Conservation (phyloP, 2,888 invertebrate species). For the Brachyptera risi region DNA sequence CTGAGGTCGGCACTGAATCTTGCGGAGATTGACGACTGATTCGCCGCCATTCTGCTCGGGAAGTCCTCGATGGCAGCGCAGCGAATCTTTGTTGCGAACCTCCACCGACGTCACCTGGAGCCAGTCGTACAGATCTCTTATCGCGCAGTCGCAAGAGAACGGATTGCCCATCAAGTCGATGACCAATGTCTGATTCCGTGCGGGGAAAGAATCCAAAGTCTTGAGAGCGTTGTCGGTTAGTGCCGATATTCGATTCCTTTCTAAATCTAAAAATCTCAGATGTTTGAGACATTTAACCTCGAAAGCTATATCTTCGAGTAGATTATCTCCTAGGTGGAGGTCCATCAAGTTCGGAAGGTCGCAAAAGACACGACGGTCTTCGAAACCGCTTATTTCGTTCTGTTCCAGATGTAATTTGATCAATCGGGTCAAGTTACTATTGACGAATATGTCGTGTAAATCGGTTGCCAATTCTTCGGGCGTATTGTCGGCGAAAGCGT, state of each 20-base stretch:
- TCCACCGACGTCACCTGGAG: constrained; percentile 56
- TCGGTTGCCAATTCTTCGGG: constrained; percentile 58
- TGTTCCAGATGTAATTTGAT: constrained; percentile 70
- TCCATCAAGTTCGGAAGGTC: constrained; percentile 62
- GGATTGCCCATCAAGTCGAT: constrained; percentile 65
- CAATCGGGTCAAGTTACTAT: constrained; percentile 59
- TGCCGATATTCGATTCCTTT: constrained; percentile 59
- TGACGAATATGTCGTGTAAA: constrained; percentile 66
- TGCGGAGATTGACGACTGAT: constrained; percentile 34
- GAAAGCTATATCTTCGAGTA: constrained; percentile 58
- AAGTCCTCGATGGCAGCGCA: constrained; percentile 49
- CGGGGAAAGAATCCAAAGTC: constrained; percentile 53
- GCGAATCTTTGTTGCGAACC: constrained; percentile 53
- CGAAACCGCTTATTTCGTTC: constrained; percentile 65
- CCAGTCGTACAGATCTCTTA: constrained; percentile 60
- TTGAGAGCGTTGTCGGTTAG: constrained; percentile 55
- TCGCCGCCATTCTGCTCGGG: constrained; percentile 39
- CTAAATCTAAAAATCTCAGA: constrained; percentile 63
- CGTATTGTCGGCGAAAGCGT: constrained; percentile 65
- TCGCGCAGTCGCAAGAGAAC: constrained; percentile 63
- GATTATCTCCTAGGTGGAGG: constrained; percentile 65
- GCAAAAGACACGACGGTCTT: constrained; percentile 64
- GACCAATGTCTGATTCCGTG: constrained; percentile 47
- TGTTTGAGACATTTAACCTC: constrained; percentile 62
- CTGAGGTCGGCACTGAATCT: constrained; percentile 33